phyloP scores from a whole-genome alignment of 92 coral and sea anemone species.

The Porites rus region DNA sequence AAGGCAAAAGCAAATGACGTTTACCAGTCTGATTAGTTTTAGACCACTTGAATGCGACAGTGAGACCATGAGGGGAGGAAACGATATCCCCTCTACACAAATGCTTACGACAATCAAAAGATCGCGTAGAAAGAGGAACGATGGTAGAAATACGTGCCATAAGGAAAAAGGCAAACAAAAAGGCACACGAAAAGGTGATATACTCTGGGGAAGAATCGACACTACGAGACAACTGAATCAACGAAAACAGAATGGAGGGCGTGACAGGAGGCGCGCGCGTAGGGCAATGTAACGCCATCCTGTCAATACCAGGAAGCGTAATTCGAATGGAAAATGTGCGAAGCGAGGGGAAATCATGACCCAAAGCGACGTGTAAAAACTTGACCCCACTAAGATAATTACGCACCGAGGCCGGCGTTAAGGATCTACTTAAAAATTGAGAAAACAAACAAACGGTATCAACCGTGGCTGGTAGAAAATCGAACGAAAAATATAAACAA shows the following conservation, averaged over 20 bases:
- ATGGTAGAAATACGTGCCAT: constrained; percentile 34
- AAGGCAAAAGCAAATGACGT: constrained; percentile 25
- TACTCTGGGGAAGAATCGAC: too few species aligned
- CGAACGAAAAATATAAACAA: constrained; percentile 28
- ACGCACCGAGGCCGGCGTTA: constrained; percentile 27
- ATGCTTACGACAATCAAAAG: constrained; percentile 8
- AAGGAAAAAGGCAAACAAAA: constrained; percentile 41
- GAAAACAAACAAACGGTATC: constrained; percentile 28
- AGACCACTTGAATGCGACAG: constrained; percentile 14
- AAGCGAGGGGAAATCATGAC: constrained; percentile 14
- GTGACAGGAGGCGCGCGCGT: constrained; percentile 17
- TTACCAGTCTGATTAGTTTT: constrained; percentile 33
- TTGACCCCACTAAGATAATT: constrained; percentile 41
- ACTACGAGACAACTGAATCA: too few species aligned
- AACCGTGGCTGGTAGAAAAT: background rate
- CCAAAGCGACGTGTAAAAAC: constrained; percentile 16
- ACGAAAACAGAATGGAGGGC: background rate
- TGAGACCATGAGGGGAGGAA: background rate
- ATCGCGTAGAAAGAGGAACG: constrained; percentile 10
- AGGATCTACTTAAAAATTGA: constrained; percentile 37
- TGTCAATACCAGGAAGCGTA: constrained; percentile 27
- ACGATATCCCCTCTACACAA: constrained; percentile 33
- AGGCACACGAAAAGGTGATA: background rate
- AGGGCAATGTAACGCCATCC: constrained; percentile 25
- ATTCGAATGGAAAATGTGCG: constrained; percentile 10